A percentile compares a stretch with the other conserved stretches of the same genome.
Evolutionary conservation across 2,888 invertebrate genomes (phyloP).

Genomic region (Eupithecia vulgata): DNA sequence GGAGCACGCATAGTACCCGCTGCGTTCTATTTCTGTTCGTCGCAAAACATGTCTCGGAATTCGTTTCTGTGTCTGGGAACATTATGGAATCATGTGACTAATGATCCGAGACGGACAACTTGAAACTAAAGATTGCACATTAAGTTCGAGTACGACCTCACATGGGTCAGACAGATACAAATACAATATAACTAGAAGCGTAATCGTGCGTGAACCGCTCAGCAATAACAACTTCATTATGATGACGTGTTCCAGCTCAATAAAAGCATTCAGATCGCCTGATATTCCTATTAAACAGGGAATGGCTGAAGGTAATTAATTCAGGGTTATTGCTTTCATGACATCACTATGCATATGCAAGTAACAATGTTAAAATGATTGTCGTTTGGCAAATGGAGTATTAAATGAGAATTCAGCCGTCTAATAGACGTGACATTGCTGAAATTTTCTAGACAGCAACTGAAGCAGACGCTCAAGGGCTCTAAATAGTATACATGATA

Average conservation of each 20-base stretch:
- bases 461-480: constrained; percentile 2
- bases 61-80: constrained; percentile 82
- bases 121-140: constrained; percentile 34
- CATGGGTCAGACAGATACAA: neutral
- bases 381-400: constrained; percentile 62
- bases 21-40: constrained; percentile 81
- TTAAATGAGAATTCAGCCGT: constrained; percentile 61
- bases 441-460: constrained; percentile 20
- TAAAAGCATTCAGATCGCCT: constrained; percentile 54
- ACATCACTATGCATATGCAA: constrained; percentile 65
- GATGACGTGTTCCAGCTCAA: constrained; percentile 54
- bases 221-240: constrained; percentile 52
- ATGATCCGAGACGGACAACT: constrained; percentile 59
- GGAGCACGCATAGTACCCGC: constrained; percentile 79
- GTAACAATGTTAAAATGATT: constrained; percentile 61
- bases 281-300: constrained; percentile 59
- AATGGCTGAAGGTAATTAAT: constrained; percentile 62
- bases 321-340: constrained; percentile 64
- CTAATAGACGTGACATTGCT: constrained; percentile 45
- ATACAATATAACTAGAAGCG: constrained; percentile 18
- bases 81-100: constrained; percentile 81
- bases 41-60: constrained; percentile 84
- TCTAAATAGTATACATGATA: neutral
- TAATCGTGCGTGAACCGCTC: constrained; percentile 46
- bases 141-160: constrained; percentile 30